phyloP scores from a whole-genome alignment of 2,113 vertebrate species.

The Sialia sialis region DNA sequence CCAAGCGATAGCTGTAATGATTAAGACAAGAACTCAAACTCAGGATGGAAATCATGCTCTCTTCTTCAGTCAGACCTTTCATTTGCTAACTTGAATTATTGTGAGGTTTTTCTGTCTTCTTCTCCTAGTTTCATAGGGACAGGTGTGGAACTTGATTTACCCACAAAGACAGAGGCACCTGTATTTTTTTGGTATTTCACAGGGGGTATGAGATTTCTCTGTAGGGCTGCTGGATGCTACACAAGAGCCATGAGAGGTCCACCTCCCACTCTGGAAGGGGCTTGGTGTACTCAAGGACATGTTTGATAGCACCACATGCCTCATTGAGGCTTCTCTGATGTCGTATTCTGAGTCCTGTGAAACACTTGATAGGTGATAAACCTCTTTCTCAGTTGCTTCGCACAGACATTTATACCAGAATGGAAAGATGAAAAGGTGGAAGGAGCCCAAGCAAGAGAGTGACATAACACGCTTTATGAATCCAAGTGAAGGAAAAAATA shows the following conservation, averaged over 20 bases:
- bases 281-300: not conserved
- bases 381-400: not conserved
- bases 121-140: not conserved
- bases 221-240: not conserved
- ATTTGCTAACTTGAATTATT: not conserved
- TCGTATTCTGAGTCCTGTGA: fast-evolving
- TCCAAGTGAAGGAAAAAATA: slow-evolving; percentile 6
- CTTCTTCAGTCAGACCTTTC: not conserved
- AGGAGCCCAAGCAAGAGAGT: not conserved
- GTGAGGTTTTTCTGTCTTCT: not conserved
- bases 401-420: not conserved
- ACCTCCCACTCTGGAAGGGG: fast-evolving
- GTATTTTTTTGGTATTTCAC: not conserved
- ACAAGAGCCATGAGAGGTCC: fast-evolving
- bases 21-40: not conserved
- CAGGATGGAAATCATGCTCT: not conserved
- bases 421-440: not conserved
- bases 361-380: not conserved
- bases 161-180: not conserved
- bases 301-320: not conserved
- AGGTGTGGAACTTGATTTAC: not conserved
- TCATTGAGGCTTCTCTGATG: fast-evolving
- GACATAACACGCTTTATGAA: not conserved
- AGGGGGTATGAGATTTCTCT: not conserved
- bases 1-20: not conserved